A percentile compares a stretch with the other conserved stretches of the same genome.
These are phyloP conservation scores for Potorous gilbertii DNA, from an alignment of 2,797 vertebrate species.

Conservation along the genomic window DNA sequence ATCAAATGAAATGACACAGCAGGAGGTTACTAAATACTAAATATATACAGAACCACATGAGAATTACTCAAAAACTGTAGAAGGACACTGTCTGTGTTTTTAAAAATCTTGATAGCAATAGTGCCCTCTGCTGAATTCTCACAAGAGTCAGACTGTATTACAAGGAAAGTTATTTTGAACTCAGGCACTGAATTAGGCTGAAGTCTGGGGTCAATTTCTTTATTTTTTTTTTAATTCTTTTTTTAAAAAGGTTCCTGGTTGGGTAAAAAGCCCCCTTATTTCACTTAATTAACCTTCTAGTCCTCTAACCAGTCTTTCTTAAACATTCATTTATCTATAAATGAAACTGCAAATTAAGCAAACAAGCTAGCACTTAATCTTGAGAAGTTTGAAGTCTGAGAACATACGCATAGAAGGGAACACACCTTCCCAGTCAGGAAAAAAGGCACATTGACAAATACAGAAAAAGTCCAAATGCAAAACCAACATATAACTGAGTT, in stretches of 20 bases:
- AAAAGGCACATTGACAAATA: neutral
- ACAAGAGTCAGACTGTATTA: accelerated
- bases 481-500: neutral
- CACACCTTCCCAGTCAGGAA: neutral
- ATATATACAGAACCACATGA: conserved; percentile 23
- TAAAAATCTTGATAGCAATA: conserved; percentile 67
- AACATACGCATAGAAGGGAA: neutral
- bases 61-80: neutral
- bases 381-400: neutral
- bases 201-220: neutral
- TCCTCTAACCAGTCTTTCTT: neutral
- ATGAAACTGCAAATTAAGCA: neutral
- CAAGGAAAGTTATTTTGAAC: neutral
- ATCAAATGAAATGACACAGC: conserved; percentile 21
- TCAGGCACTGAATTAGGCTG: neutral
- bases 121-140: conserved; percentile 77
- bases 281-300: neutral
- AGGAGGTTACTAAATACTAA: conserved; percentile 50
- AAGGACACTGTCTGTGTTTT: neutral
- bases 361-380: neutral
- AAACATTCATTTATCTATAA: neutral
- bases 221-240: neutral
- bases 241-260: neutral
- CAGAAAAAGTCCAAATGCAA: neutral
- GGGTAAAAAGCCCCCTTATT: neutral